Base-by-base conservation (phyloP, 37 sponge, comb jelly and placozoan species). In the Aplysina aerophoba region DNA sequence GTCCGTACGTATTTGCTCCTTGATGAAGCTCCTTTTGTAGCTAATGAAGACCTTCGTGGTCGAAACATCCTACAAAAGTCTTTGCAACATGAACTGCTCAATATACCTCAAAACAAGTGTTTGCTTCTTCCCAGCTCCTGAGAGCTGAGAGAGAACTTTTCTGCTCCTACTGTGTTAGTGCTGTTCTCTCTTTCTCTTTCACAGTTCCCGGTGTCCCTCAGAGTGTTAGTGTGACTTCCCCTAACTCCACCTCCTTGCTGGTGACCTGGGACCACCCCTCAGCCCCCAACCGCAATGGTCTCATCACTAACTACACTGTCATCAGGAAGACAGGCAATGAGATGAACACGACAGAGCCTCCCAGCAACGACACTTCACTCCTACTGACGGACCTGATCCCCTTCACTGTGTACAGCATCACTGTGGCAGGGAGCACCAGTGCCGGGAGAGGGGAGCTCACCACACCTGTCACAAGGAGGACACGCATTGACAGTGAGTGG, bases 401-500 rank as follows among this genome's bases (percentile, higher is more conserved):
- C 1, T 75, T 75, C 54, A 75, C 54, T 36, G 37, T 41, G 21
- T 75, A 75, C 54, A 75, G 12, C 78, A 75, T 75, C 44, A 25
- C 78, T 50, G 78, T 75, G 22, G 27, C 44, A 44, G 88, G 84
- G 22, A 25, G 24, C 56, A 88, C 88, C 44, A 27, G 30, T 73
- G 82, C 58, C 0, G 88, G 88, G n/a, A 67, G 11, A 25, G 82
- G 88, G n/a, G 27, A 36, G 20, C 17, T 30, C 22, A 81, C 75
- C 17, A 62, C 0, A 15, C 12, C 8, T 22, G 14, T 53, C 31
- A 25, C 22, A 4, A 24, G 0, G 44, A 19, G 25, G 35, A 88
- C 88, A 44, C 55, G 75, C 54, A 83, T 75, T 35, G 84, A 83
- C 79, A 78, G 88, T 88, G 41, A 88, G 88, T 63, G 55, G 41